Conservation (phyloP, 2,888 invertebrate species). For the Atethmia centrago region DNA sequence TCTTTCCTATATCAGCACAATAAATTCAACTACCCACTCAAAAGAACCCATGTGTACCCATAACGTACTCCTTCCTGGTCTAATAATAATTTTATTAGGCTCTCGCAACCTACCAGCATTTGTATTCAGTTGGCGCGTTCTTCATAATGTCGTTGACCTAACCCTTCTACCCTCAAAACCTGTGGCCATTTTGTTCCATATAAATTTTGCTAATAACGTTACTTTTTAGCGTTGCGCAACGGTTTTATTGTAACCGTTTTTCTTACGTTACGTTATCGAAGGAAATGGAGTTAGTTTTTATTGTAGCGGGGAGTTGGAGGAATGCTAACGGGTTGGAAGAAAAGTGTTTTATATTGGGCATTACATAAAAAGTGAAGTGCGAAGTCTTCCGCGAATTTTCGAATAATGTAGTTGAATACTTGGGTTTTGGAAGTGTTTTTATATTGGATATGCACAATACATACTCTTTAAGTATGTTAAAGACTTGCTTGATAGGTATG, state of each 20-base stretch:
- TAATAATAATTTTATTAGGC: constrained; percentile 57
- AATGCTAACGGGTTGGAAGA: constrained; percentile 39
- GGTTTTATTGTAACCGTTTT: constrained; percentile 41
- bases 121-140: constrained; percentile 51
- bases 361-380: constrained; percentile 34
- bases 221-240: constrained; percentile 41
- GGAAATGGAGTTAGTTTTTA: constrained; percentile 49
- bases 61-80: constrained; percentile 28
- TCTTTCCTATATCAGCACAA: constrained; percentile 27
- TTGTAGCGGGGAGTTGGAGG: constrained; percentile 44
- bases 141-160: constrained; percentile 44
- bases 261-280: constrained; percentile 35
- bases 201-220: constrained; percentile 47
- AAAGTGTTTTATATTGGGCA: constrained; percentile 45
- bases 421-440: constrained; percentile 27
- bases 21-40: constrained; percentile 39
- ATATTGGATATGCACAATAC: background rate
- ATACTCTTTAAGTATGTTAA: background rate
- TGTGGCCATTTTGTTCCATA: constrained; percentile 47
- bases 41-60: constrained; percentile 29
- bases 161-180: constrained; percentile 35
- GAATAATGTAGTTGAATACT: constrained; percentile 32
- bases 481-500: background rate
- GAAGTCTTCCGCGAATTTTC: constrained; percentile 19
- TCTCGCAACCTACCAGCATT: constrained; percentile 43